phyloP scores from a whole-genome alignment of 2,888 invertebrate species.

The Pediacus dermestoides region DNA sequence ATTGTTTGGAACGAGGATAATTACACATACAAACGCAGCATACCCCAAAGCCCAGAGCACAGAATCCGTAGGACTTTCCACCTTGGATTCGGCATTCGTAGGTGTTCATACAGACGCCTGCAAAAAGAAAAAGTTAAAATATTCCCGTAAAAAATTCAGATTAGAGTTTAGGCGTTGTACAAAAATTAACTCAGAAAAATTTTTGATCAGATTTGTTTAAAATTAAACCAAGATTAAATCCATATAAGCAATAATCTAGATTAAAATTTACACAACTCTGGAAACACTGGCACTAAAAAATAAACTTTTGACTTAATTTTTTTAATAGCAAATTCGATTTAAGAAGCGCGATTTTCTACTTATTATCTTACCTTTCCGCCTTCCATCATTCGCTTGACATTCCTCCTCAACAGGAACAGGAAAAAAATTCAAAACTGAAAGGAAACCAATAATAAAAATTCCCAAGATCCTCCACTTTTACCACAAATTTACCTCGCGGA shows the following conservation, averaged over 20 bases:
- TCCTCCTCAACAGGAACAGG: constrained; percentile 80
- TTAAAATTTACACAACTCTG: no score
- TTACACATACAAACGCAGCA: constrained; percentile 79
- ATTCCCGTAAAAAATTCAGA: not conserved
- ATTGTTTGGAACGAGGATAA: not conserved
- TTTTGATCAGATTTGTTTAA: no score
- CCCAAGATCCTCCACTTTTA: constrained; percentile 2
- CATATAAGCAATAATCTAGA: no score
- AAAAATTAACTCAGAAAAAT: no score
- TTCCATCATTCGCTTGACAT: constrained; percentile 68
- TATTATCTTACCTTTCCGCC: constrained; percentile 53
- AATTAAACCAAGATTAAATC: no score
- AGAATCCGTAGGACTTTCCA: constrained; percentile 68
- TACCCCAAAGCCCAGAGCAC: constrained; percentile 80
- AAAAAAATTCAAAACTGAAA: constrained; percentile 75
- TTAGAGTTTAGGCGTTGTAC: no score
- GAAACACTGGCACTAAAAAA: no score
- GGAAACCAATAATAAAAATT: constrained; percentile 18
- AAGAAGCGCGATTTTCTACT: not conserved
- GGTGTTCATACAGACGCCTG: constrained; percentile 77
- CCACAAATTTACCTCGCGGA: constrained; percentile 31
- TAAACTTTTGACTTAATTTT: no score
- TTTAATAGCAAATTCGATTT: no score
- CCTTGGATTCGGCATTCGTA: constrained; percentile 78
- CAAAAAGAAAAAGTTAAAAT: constrained; percentile 24